Base-by-base conservation (phyloP, 2,113 vertebrate species). In the Stigmatopora nigra region DNA sequence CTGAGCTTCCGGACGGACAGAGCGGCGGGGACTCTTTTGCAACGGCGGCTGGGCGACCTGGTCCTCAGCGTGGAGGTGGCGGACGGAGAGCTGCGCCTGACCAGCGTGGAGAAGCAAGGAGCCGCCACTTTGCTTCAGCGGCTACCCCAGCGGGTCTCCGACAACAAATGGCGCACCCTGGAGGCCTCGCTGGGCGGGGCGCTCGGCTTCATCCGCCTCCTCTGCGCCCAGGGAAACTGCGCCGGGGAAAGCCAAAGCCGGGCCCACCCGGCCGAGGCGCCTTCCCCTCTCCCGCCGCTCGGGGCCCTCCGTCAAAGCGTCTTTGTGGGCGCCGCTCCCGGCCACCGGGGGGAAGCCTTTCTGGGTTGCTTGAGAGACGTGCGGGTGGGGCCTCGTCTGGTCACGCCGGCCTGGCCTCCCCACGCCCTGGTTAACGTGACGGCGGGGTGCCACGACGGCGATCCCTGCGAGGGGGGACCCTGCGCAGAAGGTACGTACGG, bases 321-420 rank as follows among this genome's bases (percentile, higher is more conserved):
- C 0, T 89, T 92, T 82, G 78, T 96, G 49, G 95, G 94, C 19
- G 72, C 91, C 17, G 82, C 84, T 11, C 68, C 85, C 17, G 85
- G 79, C 20, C 87, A 82, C 0, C 76, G 61, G 69, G 61, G 53
- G 5, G 82, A 77, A 41, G 78, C 86, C n/a, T 94, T 97, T 84
- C 80, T 94, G 70, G 95, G 95, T 82, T 99, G 95, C 80, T 89
- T 98, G 72, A 90, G 91, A 79, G 95, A 98, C 64, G 84, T 98
- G 72, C 81, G 78, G 52, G 82, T 95, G 74, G 90, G 91, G 76
- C 91, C 82, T 5, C 82, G 61, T 36, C 63, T 84, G 68, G 70
- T 95, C 64, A 69, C 70, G 17, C 25, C 73, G 3, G 73, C 78
- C 7, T 69, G 75, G 14, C 69, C 64, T 17, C 86, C 84, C 6